These are phyloP conservation scores for Micronycteris hirsuta DNA, from an alignment of 2,113 vertebrate genomes.

Conservation along the genomic window DNA sequence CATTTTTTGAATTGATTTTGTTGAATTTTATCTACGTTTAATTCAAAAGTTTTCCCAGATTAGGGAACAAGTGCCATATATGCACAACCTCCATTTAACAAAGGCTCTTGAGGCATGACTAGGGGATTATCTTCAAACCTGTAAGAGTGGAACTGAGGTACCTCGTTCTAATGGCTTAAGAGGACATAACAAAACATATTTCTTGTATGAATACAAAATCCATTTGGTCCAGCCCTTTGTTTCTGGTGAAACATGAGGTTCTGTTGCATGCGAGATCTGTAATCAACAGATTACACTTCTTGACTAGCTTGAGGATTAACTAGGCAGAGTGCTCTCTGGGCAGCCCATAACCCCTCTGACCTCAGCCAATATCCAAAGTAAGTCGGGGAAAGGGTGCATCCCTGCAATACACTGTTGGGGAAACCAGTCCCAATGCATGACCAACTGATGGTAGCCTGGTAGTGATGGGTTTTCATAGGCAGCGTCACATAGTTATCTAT, in stretches of 20 bases:
- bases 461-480: neutral
- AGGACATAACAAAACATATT: neutral
- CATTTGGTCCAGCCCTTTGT: neutral
- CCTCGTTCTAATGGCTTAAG: neutral
- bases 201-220: neutral
- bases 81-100: constrained; percentile 38
- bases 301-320: neutral
- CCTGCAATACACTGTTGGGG: neutral
- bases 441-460: neutral
- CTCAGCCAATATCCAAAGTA: neutral
- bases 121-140: constrained; percentile 17
- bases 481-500: neutral
- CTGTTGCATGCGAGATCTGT: neutral
- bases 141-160: neutral
- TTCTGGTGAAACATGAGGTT: neutral
- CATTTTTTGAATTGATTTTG: constrained; percentile 50
- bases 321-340: neutral
- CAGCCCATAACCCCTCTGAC: neutral
- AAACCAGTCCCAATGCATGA: neutral
- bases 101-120: constrained; percentile 2
- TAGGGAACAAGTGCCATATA: constrained; percentile 7
- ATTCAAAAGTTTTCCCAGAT: constrained; percentile 45
- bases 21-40: constrained; percentile 41
- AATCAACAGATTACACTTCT: neutral
- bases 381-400: neutral